Evolutionary conservation across 1,140 invertebrate species (phyloP).

Genomic region (Aricia agestis): DNA sequence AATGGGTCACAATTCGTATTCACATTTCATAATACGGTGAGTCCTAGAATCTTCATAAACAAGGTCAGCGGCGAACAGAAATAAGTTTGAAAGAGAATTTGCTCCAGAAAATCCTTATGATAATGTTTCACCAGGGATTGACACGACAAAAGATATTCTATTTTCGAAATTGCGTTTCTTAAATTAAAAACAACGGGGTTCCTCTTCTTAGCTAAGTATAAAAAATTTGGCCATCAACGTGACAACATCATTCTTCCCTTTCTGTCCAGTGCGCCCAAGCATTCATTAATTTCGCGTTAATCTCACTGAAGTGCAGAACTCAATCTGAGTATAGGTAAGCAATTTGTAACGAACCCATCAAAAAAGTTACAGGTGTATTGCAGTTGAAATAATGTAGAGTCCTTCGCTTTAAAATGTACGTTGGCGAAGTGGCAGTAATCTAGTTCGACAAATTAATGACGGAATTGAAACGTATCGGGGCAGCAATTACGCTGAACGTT

Average conservation of each 20-base stretch:
- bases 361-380: too few relatives aligned
- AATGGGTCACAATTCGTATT: background rate
- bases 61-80: background rate
- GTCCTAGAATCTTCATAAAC: background rate
- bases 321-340: too few relatives aligned
- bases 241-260: too few relatives aligned
- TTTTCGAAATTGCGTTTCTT: background rate
- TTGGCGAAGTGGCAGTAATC: background rate
- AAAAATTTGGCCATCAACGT: background rate
- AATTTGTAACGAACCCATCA: too few relatives aligned
- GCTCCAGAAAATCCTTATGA: background rate
- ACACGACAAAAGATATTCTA: background rate
- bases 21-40: background rate
- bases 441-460: background rate
- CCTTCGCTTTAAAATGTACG: background rate
- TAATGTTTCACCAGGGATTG: background rate
- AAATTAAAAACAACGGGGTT: background rate
- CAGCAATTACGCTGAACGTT: background rate
- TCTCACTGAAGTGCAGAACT: too few relatives aligned
- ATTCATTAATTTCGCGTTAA: too few relatives aligned
- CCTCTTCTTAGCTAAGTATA: background rate
- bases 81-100: background rate
- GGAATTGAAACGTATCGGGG: background rate
- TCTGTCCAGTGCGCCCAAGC: too few relatives aligned
- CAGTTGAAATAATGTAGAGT: background rate